phyloP scores from a whole-genome alignment of 2,888 invertebrate genomes.

The Campoletis raptor region DNA sequence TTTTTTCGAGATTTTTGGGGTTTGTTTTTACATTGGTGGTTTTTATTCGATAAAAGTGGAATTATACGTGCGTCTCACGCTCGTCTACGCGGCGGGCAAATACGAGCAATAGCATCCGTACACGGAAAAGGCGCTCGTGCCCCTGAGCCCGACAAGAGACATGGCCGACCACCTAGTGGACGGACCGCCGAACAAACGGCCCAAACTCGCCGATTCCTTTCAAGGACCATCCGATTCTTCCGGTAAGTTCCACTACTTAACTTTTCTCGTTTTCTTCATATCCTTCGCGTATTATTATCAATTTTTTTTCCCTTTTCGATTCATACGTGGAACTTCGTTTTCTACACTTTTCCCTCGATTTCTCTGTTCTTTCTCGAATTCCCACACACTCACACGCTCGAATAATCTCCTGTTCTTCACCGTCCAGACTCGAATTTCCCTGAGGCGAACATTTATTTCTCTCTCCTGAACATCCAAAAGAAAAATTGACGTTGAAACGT shows the following conservation, averaged over 20 bases:
- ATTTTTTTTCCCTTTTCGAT: neutral
- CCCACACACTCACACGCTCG: neutral
- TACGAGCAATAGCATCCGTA: constrained; percentile 50
- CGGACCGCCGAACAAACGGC: constrained; percentile 98
- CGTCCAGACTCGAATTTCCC: neutral
- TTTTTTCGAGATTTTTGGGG: too few species aligned
- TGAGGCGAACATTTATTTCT: neutral
- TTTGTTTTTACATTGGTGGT: neutral
- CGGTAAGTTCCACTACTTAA: constrained; percentile 86
- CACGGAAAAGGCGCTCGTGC: constrained; percentile 67
- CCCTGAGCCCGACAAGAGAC: constrained; percentile 77
- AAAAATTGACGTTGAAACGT: neutral
- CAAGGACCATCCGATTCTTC: constrained; percentile 93
- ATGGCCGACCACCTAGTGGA: constrained; percentile 98
- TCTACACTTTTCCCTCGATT: neutral
- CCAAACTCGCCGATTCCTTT: constrained; percentile 94
- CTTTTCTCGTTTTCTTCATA: neutral
- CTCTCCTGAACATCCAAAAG: neutral
- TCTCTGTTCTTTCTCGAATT: neutral
- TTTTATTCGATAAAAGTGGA: neutral
- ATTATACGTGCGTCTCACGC: constrained; percentile 38
- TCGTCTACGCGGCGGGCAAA: constrained; percentile 49
- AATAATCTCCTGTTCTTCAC: neutral
- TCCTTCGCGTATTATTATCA: neutral
- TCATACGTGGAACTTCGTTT: neutral